Evolutionary conservation across 2,888 invertebrate genomes (phyloP).

Genomic region (Piscicola geometra): DNA sequence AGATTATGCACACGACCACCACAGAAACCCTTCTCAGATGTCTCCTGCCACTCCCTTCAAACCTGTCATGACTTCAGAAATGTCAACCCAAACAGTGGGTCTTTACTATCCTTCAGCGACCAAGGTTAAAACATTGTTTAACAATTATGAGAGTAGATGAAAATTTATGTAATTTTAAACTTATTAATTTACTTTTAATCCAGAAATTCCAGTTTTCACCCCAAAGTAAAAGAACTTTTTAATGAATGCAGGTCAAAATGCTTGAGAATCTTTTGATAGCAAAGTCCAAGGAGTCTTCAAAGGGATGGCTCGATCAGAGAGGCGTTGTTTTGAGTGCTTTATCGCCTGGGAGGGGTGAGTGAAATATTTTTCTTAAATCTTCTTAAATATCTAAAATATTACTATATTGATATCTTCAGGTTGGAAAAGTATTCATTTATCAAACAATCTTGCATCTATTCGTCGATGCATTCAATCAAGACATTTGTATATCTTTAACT

Average conservation of each 20-base stretch:
- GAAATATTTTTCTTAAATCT: neutral
- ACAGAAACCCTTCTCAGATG: constrained; percentile 45
- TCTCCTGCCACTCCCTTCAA: constrained; percentile 45
- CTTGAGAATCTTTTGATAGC: constrained; percentile 4
- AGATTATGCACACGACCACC: no score
- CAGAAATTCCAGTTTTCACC: no score
- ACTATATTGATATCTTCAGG: neutral
- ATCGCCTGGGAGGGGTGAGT: constrained; percentile 55
- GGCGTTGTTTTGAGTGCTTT: constrained; percentile 53
- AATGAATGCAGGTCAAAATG: neutral
- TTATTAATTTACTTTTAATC: no score
- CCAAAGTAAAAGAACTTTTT: neutral
- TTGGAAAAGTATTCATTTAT: no score
- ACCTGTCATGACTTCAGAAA: constrained; percentile 41
- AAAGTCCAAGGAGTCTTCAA: neutral
- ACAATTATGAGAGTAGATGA: no score
- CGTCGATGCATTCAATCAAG: neutral
- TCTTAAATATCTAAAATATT: neutral
- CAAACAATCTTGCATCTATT: neutral
- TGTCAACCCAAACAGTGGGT: constrained; percentile 55
- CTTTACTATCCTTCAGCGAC: constrained; percentile 55
- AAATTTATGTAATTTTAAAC: no score
- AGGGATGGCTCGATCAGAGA: constrained; percentile 48
- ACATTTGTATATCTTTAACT: neutral
- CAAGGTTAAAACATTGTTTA: constrained; percentile 48